These are phyloP conservation scores for Siphlonurus alternatus DNA, from an alignment of 2,888 invertebrate genomes.

Conservation along the genomic window DNA sequence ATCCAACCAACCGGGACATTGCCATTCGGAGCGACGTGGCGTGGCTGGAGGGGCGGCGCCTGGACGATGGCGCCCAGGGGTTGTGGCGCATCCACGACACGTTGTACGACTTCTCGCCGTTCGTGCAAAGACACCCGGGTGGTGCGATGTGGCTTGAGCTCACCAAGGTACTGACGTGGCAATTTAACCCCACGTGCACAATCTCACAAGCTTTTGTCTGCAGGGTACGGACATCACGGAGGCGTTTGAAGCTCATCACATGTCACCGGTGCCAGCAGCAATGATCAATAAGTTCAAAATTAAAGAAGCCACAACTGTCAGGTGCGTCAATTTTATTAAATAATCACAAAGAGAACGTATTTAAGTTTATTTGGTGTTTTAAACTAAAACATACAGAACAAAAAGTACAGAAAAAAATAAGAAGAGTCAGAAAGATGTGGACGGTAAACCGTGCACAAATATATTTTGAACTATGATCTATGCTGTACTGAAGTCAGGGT, in stretches of 20 bases:
- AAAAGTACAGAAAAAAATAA: no score
- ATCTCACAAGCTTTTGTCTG: not conserved
- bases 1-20: constrained; percentile 32
- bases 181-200: no score
- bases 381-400: no score
- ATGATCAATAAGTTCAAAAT: constrained; percentile 47
- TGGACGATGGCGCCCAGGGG: constrained; percentile 56
- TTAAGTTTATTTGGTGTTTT: no score
- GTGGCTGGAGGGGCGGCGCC: constrained; percentile 46
- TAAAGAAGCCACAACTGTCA: constrained; percentile 33
- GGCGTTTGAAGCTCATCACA: constrained; percentile 57
- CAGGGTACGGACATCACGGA: constrained; percentile 69
- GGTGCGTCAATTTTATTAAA: no score
- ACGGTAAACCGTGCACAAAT: no score
- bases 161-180: constrained; percentile 23
- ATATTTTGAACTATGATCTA: no score
- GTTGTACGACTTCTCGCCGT: constrained; percentile 71
- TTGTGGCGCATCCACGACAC: constrained; percentile 59
- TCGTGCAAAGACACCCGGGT: constrained; percentile 69
- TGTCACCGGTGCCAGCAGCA: constrained; percentile 37
- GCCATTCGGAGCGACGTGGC: constrained; percentile 29
- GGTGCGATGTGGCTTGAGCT: constrained; percentile 52
- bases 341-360: no score
- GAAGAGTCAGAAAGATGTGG: no score
- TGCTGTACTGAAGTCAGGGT: no score